Evolutionary conservation across 2,113 vertebrate species (phyloP).

Genomic region (Channa argus): DNA sequence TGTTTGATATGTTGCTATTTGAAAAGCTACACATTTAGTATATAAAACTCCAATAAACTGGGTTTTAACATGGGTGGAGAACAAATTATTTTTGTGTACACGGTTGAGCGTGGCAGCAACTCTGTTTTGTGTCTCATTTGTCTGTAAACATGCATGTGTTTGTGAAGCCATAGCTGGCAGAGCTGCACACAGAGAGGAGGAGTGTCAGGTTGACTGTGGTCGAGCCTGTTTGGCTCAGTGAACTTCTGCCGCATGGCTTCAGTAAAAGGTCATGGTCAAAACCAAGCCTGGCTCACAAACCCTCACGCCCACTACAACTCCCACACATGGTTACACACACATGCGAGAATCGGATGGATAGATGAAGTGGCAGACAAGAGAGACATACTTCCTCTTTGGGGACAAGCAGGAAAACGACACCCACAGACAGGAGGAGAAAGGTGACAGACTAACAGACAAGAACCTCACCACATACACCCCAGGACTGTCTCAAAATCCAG

Average conservation of each 20-base stretch:
- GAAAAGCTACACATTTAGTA: background rate
- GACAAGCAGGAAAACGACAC: slow-evolving; percentile 49
- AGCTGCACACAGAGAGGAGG: slow-evolving; percentile 57
- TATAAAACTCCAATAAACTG: slow-evolving; percentile 4
- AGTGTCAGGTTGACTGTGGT: slow-evolving; percentile 62
- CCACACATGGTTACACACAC: slow-evolving; percentile 20
- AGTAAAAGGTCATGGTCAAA: slow-evolving; percentile 79
- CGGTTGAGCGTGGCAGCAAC: slow-evolving; percentile 8
- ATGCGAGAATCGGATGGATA: slow-evolving; percentile 6
- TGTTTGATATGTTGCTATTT: slow-evolving; percentile 2
- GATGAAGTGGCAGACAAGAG: slow-evolving; percentile 43
- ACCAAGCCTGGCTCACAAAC: slow-evolving; percentile 63
- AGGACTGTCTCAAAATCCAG: slow-evolving; percentile 41
- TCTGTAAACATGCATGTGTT: slow-evolving; percentile 52
- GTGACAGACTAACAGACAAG: slow-evolving; percentile 46
- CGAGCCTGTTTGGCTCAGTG: slow-evolving; percentile 54
- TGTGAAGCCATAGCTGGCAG: slow-evolving; percentile 46
- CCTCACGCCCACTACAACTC: slow-evolving; percentile 62
- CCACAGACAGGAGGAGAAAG: slow-evolving; percentile 45
- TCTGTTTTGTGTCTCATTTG: slow-evolving; percentile 57
- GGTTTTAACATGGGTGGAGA: slow-evolving; percentile 23
- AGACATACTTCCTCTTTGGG: slow-evolving; percentile 56
- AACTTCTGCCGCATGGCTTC: slow-evolving; percentile 72
- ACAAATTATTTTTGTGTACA: slow-evolving; percentile 9
- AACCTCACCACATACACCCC: slow-evolving; percentile 15